Percentiles rank a stretch among this genome's conserved stretches.
Evolutionary conservation across 1,140 invertebrate species (phyloP).

Genomic region (Trichonephila clavipes): DNA sequence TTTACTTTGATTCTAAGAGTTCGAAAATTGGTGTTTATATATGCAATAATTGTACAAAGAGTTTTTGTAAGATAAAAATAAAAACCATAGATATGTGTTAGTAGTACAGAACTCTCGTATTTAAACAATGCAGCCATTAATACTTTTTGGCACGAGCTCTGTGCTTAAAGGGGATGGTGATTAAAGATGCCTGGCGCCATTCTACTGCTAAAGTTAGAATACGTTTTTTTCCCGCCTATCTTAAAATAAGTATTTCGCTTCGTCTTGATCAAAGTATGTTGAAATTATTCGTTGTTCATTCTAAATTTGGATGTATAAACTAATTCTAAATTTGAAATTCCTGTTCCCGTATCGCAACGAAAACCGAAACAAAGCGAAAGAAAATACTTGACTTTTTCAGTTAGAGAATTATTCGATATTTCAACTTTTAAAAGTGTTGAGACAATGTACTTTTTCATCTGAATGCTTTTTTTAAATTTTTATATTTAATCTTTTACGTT

Average conservation of each 20-base stretch:
- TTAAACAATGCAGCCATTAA: conserved; percentile 24
- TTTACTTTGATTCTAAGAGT: no score
- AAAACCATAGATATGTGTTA: neutral
- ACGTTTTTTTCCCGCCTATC: neutral
- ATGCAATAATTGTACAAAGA: no score
- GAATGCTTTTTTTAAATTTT: neutral
- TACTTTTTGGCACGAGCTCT: neutral
- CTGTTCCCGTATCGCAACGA: neutral
- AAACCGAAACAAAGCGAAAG: neutral
- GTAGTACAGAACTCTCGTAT: neutral
- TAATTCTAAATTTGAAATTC: neutral
- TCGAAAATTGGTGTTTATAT: no score
- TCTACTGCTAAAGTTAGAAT: neutral
- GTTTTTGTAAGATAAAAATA: neutral
- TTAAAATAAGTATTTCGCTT: neutral
- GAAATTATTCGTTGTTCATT: neutral
- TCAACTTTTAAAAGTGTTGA: neutral
- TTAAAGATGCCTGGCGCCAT: conserved; percentile 51
- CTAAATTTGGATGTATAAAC: neutral
- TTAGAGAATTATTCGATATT: neutral
- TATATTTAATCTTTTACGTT: neutral
- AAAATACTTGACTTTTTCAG: neutral
- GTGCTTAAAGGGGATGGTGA: neutral
- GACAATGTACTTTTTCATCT: neutral
- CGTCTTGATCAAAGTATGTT: neutral